Percentiles rank a stretch among this genome's conserved stretches.
These are phyloP conservation scores for Sphaerophoria rueppellii DNA, from an alignment of 2,888 invertebrate species.

Conservation along the genomic window DNA sequence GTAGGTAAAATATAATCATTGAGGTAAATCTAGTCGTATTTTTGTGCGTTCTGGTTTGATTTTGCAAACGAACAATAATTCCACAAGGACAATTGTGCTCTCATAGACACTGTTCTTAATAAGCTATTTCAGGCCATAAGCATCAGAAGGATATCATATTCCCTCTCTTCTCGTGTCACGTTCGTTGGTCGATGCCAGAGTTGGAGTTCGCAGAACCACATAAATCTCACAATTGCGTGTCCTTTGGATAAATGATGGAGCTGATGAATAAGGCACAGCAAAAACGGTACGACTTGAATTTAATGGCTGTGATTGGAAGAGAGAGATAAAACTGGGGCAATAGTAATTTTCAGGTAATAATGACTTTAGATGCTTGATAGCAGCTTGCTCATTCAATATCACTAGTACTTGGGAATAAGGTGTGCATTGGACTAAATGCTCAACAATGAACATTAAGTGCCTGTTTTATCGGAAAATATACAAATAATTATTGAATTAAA, in stretches of 20 bases:
- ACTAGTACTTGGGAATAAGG: slow-evolving; percentile 11
- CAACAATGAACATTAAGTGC: background rate
- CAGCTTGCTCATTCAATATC: background rate
- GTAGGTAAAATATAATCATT: background rate
- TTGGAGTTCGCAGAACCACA: background rate
- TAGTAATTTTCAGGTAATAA: slow-evolving; percentile 1
- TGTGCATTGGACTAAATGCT: slow-evolving; percentile 16
- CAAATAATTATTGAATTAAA: too few species aligned
- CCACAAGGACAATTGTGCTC: background rate
- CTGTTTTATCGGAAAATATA: too few species aligned
- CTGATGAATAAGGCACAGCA: background rate
- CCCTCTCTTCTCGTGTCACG: background rate
- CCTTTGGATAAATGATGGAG: background rate
- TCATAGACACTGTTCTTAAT: background rate
- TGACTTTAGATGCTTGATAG: background rate
- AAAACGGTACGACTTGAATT: background rate
- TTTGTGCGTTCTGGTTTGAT: slow-evolving; percentile 14
- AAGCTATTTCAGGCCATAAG: slow-evolving; percentile 7
- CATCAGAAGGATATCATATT: background rate
- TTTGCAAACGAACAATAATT: slow-evolving; percentile 38
- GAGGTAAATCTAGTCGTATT: background rate
- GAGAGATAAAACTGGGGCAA: slow-evolving; percentile 18
- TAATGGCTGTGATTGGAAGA: background rate
- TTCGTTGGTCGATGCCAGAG: background rate
- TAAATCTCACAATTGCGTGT: background rate